Conservation (phyloP, 2,797 vertebrate genomes). For the Todus mexicanus region DNA sequence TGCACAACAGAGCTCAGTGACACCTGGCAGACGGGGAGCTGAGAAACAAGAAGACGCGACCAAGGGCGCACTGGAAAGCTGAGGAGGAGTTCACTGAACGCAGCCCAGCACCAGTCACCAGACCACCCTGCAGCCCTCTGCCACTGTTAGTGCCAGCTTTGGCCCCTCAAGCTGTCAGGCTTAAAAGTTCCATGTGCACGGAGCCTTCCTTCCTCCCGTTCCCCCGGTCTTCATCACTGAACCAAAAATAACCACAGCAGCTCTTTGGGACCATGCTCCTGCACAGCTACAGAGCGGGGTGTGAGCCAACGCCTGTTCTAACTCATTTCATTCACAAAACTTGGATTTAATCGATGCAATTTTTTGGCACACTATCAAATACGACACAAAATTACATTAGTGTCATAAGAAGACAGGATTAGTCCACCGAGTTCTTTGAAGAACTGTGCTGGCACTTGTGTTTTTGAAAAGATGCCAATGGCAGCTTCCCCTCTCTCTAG, state of each 20-base stretch:
- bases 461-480: conserved; percentile 45
- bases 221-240: background rate
- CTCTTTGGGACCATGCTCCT: background rate
- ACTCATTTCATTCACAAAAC: conserved; percentile 65
- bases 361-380: conserved; percentile 29
- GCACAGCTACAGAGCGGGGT: background rate
- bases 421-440: conserved; percentile 34
- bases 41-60: background rate
- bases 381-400: conserved; percentile 38
- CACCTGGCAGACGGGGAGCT: background rate
- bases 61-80: background rate
- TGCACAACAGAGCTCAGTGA: background rate
- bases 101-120: background rate
- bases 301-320: background rate
- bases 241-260: background rate
- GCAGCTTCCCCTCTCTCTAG: conserved; percentile 34
- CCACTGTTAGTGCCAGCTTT: background rate
- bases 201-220: background rate
- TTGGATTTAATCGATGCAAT: conserved; percentile 28
- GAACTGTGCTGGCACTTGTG: conserved; percentile 28
- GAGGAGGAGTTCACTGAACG: background rate
- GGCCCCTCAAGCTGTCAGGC: background rate
- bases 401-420: conserved; percentile 47
- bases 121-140: background rate
- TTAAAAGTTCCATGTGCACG: background rate